Evolutionary conservation across 2,888 invertebrate genomes (phyloP).

Genomic region (Callimorpha dominula): DNA sequence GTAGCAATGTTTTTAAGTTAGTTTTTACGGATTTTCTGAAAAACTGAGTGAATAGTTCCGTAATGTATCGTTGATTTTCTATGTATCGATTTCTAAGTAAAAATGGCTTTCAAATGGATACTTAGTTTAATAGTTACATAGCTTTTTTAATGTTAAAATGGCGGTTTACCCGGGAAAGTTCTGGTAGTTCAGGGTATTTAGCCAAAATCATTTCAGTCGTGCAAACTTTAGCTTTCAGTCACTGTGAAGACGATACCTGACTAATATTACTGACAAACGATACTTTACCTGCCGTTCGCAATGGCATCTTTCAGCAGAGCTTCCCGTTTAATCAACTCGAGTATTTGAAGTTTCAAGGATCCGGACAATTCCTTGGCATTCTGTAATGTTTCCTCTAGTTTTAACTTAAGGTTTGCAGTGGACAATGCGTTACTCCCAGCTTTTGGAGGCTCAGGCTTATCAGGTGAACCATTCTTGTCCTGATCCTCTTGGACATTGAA

Average conservation of each 20-base stretch:
- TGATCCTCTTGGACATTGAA: constrained; percentile 32
- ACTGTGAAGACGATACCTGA: background rate
- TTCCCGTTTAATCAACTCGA: constrained; percentile 58
- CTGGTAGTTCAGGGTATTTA: too few species aligned
- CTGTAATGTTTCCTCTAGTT: constrained; percentile 62
- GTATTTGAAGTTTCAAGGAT: constrained; percentile 65
- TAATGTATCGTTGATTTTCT: too few species aligned
- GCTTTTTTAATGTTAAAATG: too few species aligned
- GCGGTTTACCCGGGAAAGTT: too few species aligned
- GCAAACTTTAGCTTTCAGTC: too few species aligned
- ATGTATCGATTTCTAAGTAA: too few species aligned
- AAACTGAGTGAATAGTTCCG: too few species aligned
- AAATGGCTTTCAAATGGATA: too few species aligned
- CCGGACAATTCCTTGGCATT: constrained; percentile 65
- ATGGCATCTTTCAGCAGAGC: constrained; percentile 70
- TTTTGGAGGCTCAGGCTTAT: constrained; percentile 17
- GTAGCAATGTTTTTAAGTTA: too few species aligned
- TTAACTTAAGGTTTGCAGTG: constrained; percentile 55
- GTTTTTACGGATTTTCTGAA: too few species aligned
- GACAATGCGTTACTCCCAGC: constrained; percentile 35
- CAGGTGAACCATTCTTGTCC: constrained; percentile 8
- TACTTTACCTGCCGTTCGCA: constrained; percentile 69
- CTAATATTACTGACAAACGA: background rate
- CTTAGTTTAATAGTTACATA: too few species aligned
- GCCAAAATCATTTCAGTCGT: too few species aligned